These are phyloP conservation scores for Entomobrya multifasciata DNA, from an alignment of 2,888 invertebrate genomes.

Conservation along the genomic window DNA sequence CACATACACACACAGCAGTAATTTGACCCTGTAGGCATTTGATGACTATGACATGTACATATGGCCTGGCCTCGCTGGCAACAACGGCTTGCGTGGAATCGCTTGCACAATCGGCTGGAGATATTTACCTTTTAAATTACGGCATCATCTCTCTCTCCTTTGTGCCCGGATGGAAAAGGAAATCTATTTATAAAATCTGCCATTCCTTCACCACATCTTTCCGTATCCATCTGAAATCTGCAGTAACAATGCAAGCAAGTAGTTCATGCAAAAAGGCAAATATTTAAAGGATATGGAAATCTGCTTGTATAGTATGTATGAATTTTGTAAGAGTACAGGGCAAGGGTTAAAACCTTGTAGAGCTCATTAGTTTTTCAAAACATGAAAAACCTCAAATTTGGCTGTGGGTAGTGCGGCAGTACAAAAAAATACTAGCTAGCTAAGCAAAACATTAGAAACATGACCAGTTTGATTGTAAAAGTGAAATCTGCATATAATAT, in stretches of 20 bases:
- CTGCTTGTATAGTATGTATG: too few relatives aligned
- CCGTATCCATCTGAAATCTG: background rate
- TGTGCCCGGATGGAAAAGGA: background rate
- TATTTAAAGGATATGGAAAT: background rate
- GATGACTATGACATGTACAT: background rate
- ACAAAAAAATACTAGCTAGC: too few relatives aligned
- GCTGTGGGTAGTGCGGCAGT: too few relatives aligned
- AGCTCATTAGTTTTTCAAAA: too few relatives aligned
- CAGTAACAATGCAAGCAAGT: too few relatives aligned
- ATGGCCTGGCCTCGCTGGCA: too few relatives aligned
- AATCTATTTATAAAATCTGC: background rate
- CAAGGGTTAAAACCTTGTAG: background rate
- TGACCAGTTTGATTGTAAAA: too few relatives aligned
- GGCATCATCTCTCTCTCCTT: background rate
- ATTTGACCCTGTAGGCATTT: constrained; percentile 53
- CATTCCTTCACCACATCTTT: too few relatives aligned
- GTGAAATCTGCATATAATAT: too few relatives aligned
- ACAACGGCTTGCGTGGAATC: too few relatives aligned
- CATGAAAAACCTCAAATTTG: background rate
- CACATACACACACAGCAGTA: background rate
- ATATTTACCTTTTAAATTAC: constrained; percentile 29
- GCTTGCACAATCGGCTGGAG: background rate
- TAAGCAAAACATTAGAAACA: too few relatives aligned
- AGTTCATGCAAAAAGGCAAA: constrained; percentile 4
- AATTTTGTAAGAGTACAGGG: too few relatives aligned